These are phyloP conservation scores for Sepioteuthis lessoniana DNA, from an alignment of 2,888 invertebrate species.

Conservation along the genomic window DNA sequence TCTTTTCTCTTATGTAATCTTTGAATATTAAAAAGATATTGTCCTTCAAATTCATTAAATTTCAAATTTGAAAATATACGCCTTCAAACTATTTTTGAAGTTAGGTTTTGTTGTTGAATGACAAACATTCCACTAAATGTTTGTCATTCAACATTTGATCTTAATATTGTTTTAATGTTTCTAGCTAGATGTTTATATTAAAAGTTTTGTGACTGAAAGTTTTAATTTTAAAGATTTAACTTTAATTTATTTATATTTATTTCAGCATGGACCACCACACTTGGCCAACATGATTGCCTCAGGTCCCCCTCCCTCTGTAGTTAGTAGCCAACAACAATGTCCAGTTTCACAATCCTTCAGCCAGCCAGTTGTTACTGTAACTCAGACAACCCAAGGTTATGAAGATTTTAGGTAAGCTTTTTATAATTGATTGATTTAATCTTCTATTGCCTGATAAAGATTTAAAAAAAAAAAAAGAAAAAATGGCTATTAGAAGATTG, in stretches of 20 bases:
- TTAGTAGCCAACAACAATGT: constrained; percentile 35
- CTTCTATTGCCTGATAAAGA: neutral
- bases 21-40: no score
- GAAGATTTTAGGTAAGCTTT: constrained; percentile 44
- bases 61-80: no score
- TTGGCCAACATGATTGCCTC: constrained; percentile 69
- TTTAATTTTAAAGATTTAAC: neutral
- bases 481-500: no score
- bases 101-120: no score
- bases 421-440: no score
- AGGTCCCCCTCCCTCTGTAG: constrained; percentile 55
- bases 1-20: no score
- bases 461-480: no score
- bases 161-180: neutral
- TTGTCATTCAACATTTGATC: neutral
- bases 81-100: no score
- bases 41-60: no score
- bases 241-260: constrained; percentile 44
- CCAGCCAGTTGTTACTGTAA: constrained; percentile 36
- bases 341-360: constrained; percentile 37
- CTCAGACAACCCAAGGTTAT: constrained; percentile 38
- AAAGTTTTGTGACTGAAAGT: neutral
- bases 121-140: no score
- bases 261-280: constrained; percentile 73
- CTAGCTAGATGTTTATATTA: neutral